These are phyloP conservation scores for Drosophila ezoana DNA, from an alignment of 2,888 invertebrate genomes.

Conservation along the genomic window DNA sequence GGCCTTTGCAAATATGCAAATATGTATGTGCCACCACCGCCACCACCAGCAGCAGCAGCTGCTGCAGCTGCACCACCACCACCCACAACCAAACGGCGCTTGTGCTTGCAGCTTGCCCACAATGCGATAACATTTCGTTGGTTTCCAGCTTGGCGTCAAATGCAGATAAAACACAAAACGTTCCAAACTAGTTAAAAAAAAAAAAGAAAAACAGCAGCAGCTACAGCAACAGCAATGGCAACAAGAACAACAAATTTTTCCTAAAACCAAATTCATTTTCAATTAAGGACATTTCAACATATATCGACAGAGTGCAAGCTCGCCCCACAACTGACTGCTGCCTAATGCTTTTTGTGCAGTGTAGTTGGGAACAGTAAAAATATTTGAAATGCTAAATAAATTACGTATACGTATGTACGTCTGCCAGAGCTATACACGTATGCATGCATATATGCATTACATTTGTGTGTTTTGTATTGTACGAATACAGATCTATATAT, in stretches of 20 bases:
- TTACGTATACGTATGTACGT: slow-evolving; percentile 62
- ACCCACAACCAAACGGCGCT: background rate
- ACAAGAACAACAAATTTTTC: slow-evolving; percentile 45
- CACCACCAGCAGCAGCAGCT: slow-evolving; percentile 7
- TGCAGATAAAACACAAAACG: slow-evolving; percentile 78
- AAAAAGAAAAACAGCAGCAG: slow-evolving; percentile 11
- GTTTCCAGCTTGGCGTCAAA: slow-evolving; percentile 60
- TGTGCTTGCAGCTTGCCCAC: slow-evolving; percentile 12
- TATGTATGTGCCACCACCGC: slow-evolving; percentile 32
- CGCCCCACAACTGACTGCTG: slow-evolving; percentile 22
- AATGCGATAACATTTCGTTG: slow-evolving; percentile 50
- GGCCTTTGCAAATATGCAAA: slow-evolving; percentile 73
- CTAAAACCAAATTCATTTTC: slow-evolving; percentile 82
- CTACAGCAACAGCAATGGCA: slow-evolving; percentile 29
- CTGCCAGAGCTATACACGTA: background rate
- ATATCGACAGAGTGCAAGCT: slow-evolving; percentile 66
- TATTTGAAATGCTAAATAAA: slow-evolving; percentile 76
- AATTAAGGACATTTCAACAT: slow-evolving; percentile 82
- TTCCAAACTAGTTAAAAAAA: slow-evolving; percentile 71
- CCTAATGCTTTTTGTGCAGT: slow-evolving; percentile 53
- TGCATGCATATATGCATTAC: background rate
- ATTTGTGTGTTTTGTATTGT: slow-evolving; percentile 1
- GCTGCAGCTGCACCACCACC: background rate
- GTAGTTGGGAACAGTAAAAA: slow-evolving; percentile 37
- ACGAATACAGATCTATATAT: slow-evolving; percentile 21